A percentile compares a stretch with the other conserved stretches of the same genome.
Evolutionary conservation across 2,113 vertebrate genomes (phyloP).

Genomic region (Proteles cristata): DNA sequence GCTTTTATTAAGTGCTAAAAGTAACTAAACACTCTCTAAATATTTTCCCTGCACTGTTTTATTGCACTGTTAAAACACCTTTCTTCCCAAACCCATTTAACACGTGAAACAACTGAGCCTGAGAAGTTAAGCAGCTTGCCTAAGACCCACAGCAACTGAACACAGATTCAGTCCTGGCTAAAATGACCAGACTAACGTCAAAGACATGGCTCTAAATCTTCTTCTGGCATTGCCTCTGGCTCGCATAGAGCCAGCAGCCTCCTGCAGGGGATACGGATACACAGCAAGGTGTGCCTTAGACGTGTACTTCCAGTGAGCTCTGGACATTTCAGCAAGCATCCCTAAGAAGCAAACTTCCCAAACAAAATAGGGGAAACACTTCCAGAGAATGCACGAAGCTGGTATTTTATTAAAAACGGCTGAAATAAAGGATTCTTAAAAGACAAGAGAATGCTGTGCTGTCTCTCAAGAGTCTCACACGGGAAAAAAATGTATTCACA

Average conservation of each 20-base stretch:
- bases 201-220: background rate
- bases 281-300: background rate
- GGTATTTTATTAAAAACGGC: conserved; percentile 6
- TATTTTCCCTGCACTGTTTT: background rate
- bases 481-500: background rate
- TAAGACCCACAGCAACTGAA: background rate
- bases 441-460: background rate
- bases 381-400: background rate
- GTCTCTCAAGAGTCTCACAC: background rate
- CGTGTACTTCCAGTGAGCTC: background rate
- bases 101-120: background rate
- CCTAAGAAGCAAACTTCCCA: background rate
- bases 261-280: background rate
- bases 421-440: background rate
- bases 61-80: background rate
- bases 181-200: background rate
- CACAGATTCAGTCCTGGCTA: background rate
- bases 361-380: background rate
- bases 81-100: background rate
- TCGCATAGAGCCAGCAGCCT: background rate
- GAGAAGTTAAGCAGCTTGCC: background rate
- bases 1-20: background rate
- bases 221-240: background rate
- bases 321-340: background rate
- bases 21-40: background rate